These are phyloP conservation scores for Coilia nasus DNA, from an alignment of 2,797 vertebrate species.

Conservation along the genomic window DNA sequence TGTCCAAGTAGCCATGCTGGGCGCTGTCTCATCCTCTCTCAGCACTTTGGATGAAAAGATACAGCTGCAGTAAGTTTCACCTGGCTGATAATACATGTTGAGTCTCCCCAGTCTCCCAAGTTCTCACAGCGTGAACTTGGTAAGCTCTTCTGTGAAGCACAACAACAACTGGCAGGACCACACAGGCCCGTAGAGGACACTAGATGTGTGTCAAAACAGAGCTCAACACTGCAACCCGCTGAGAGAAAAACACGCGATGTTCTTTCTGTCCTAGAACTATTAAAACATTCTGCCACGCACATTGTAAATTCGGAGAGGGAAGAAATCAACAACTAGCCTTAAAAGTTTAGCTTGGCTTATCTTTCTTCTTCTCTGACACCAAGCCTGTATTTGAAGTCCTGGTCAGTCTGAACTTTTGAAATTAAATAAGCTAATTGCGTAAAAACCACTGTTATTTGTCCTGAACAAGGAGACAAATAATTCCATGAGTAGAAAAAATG, in stretches of 20 bases:
- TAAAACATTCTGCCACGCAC: neutral
- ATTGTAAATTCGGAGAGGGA: neutral
- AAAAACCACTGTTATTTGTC: neutral
- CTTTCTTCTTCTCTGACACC: neutral
- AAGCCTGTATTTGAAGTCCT: neutral
- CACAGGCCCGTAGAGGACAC: neutral
- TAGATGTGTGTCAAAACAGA: neutral
- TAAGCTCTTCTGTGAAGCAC: too few species aligned
- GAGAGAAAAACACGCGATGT: neutral
- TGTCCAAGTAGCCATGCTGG: too few species aligned
- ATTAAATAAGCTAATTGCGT: neutral
- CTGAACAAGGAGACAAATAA: neutral
- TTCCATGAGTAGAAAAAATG: neutral
- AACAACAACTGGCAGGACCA: too few species aligned
- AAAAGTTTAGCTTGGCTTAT: neutral
- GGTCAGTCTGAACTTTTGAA: neutral
- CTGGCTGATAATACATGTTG: too few species aligned
- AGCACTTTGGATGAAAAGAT: too few species aligned
- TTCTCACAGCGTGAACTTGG: too few species aligned
- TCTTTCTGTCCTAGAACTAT: neutral
- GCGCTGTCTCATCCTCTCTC: too few species aligned
- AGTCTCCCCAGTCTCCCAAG: too few species aligned
- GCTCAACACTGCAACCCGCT: neutral
- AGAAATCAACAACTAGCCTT: neutral
- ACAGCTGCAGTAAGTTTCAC: too few species aligned